A percentile compares a stretch with the other conserved stretches of the same genome.
Conservation (phyloP, 2,888 invertebrate species). For the Chloroclystis v-ata region DNA sequence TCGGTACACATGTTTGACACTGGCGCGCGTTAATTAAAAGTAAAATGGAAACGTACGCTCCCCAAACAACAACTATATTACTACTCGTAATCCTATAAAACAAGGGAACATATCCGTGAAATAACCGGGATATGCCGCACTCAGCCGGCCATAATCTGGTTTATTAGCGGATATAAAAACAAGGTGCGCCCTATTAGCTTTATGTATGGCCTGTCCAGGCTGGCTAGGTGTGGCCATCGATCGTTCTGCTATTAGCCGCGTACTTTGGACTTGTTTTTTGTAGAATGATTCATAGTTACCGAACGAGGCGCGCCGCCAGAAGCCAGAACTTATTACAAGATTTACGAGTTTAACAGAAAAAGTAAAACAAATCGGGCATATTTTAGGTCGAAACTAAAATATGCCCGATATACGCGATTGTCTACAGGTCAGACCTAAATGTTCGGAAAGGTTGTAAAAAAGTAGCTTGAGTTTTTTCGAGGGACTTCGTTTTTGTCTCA, state of each 20-base stretch:
- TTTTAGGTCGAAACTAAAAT: too few species aligned
- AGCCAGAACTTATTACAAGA: background rate
- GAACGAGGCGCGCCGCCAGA: background rate
- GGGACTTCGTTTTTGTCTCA: too few species aligned
- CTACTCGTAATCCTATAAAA: background rate
- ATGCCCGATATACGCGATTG: too few species aligned
- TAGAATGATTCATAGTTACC: constrained; percentile 3
- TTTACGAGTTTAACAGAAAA: background rate
- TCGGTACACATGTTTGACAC: background rate
- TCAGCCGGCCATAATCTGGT: constrained; percentile 47
- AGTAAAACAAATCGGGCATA: background rate
- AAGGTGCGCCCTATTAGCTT: constrained; percentile 57
- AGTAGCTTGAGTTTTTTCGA: too few species aligned
- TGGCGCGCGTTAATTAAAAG: background rate
- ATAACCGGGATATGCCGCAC: constrained; percentile 26
- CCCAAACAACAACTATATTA: background rate
- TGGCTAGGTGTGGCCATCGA: constrained; percentile 56
- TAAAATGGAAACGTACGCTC: background rate
- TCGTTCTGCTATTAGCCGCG: constrained; percentile 31
- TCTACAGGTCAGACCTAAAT: too few species aligned
- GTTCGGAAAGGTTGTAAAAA: too few species aligned
- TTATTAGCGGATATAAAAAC: constrained; percentile 50
- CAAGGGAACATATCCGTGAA: constrained; percentile 9
- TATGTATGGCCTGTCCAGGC: constrained; percentile 45
- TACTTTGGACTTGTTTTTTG: constrained; percentile 8